Percentiles rank a stretch among this genome's conserved stretches.
Conservation (phyloP, 2,888 invertebrate species). For the Amphipyra tragopoginis region DNA sequence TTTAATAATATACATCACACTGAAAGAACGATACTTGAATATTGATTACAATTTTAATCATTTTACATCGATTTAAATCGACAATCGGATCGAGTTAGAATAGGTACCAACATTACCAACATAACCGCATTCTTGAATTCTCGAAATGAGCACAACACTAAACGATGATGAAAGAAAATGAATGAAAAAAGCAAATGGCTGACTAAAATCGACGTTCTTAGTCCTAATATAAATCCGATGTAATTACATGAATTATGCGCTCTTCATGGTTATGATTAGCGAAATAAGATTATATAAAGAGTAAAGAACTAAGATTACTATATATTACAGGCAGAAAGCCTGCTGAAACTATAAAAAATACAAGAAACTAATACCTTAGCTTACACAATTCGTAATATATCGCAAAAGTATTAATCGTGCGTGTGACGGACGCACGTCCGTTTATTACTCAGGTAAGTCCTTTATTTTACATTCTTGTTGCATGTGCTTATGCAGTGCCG, state of each 20-base stretch:
- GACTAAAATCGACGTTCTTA: constrained; percentile 86
- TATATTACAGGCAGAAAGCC: constrained; percentile 81
- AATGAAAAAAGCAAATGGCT: constrained; percentile 89
- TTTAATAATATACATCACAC: too few relatives aligned
- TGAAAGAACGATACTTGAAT: too few relatives aligned
- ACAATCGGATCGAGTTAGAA: not conserved
- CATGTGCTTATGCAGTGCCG: constrained; percentile 53
- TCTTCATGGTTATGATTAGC: constrained; percentile 89
- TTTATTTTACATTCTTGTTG: constrained; percentile 65
- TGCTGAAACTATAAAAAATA: constrained; percentile 69
- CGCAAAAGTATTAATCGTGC: constrained; percentile 75
- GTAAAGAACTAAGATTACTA: constrained; percentile 76
- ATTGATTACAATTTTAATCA: too few relatives aligned
- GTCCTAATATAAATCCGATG: constrained; percentile 88
- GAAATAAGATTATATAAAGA: constrained; percentile 86
- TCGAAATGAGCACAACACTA: constrained; percentile 56
- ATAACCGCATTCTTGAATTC: constrained; percentile 17
- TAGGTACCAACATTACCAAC: constrained; percentile 22
- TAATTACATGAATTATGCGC: constrained; percentile 91
- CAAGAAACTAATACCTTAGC: constrained; percentile 73
- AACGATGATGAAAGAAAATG: constrained; percentile 75
- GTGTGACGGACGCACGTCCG: constrained; percentile 80
- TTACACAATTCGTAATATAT: constrained; percentile 76
- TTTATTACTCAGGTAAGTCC: constrained; percentile 81
- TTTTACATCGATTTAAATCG: not conserved